phyloP scores from a whole-genome alignment of 2,888 invertebrate species.

The Helleia helle region DNA sequence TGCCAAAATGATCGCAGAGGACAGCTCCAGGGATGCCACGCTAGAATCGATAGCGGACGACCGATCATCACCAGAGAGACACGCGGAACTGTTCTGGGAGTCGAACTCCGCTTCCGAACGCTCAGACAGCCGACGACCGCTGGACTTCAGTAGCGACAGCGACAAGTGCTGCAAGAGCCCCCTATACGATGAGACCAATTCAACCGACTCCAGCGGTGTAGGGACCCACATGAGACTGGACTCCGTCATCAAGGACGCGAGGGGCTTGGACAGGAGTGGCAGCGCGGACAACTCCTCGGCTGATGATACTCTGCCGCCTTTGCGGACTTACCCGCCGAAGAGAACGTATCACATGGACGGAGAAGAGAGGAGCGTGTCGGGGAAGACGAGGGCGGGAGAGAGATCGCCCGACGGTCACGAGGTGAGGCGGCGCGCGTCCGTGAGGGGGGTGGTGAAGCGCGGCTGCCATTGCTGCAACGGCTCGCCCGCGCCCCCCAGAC shows the following conservation, averaged over 20 bases:
- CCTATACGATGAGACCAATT: conserved; percentile 52
- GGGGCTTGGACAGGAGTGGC: conserved; percentile 38
- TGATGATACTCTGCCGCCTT: conserved; percentile 47
- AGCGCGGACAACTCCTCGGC: conserved; percentile 47
- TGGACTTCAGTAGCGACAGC: conserved; percentile 62
- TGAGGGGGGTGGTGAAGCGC: conserved; percentile 74
- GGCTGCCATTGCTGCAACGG: conserved; percentile 78
- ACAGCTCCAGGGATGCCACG: conserved; percentile 41
- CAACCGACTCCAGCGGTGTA: conserved; percentile 54
- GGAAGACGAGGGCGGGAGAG: conserved; percentile 46
- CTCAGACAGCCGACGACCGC: conserved; percentile 40
- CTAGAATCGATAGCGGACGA: conserved; percentile 45
- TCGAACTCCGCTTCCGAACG: conserved; percentile 53
- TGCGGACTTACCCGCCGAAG: conserved; percentile 54
- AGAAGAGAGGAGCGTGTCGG: conserved; percentile 53
- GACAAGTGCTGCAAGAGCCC: conserved; percentile 67
- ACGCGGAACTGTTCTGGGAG: conserved; percentile 62
- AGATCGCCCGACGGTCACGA: conserved; percentile 34
- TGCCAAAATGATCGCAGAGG: conserved; percentile 48
- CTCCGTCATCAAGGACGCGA: conserved; percentile 61
- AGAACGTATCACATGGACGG: conserved; percentile 34
- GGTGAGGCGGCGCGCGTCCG: conserved; percentile 47
- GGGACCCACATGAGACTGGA: conserved; percentile 55
- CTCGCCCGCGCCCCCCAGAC: conserved; percentile 64
- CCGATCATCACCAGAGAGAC: conserved; percentile 50